Conservation (phyloP, 2,113 vertebrate species). For the Pedetes capensis region DNA sequence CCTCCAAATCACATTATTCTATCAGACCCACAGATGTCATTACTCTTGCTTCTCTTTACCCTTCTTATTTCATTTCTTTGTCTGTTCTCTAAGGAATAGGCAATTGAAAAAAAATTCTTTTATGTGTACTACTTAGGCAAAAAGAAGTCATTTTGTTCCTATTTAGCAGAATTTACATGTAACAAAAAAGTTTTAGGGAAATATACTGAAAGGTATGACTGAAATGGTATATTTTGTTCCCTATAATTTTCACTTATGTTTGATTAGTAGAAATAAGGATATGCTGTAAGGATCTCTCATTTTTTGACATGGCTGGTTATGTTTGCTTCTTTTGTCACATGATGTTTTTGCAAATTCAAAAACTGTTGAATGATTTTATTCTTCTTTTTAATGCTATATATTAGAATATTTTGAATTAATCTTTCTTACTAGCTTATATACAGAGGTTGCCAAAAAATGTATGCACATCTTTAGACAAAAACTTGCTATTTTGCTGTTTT, state of each 20-base stretch:
- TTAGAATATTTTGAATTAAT: constrained; percentile 17
- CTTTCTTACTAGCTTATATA: neutral
- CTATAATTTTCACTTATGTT: neutral
- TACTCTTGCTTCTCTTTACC: neutral
- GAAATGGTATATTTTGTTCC: neutral
- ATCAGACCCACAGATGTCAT: neutral
- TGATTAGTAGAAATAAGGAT: neutral
- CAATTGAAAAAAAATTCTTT: neutral
- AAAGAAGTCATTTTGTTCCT: neutral
- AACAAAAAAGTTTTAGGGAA: neutral
- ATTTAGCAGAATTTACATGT: constrained; percentile 15
- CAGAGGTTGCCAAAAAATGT: too few relatives aligned
- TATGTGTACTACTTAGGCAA: neutral
- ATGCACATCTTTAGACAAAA: too few relatives aligned
- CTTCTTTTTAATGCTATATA: neutral
- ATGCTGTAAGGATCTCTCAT: neutral
- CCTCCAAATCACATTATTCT: neutral
- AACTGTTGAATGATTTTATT: neutral
- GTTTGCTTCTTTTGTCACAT: neutral
- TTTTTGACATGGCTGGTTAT: neutral
- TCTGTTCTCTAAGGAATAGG: neutral
- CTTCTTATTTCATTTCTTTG: neutral
- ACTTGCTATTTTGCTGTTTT: too few relatives aligned
- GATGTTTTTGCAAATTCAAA: neutral
- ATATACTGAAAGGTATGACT: neutral